phyloP scores from a whole-genome alignment of 2,888 invertebrate genomes.

The Labia minor region DNA sequence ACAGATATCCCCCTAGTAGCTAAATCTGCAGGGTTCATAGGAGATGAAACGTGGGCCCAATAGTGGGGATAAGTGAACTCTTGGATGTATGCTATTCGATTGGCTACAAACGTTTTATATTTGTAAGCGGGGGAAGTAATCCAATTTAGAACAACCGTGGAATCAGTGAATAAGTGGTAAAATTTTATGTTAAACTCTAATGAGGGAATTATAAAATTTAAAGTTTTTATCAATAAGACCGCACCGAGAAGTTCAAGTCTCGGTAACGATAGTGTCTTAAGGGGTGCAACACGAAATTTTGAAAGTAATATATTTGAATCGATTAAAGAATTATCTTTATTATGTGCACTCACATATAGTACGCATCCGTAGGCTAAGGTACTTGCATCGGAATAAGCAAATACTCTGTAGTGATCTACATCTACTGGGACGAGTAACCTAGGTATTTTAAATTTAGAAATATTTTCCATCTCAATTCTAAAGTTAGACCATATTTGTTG shows the following conservation, averaged over 20 bases:
- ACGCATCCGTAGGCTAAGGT: not conserved
- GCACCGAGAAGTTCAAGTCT: not conserved
- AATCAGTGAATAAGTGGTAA: not conserved
- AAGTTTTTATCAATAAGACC: not conserved
- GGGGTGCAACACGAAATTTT: not conserved
- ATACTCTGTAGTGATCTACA: not conserved
- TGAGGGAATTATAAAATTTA: not conserved
- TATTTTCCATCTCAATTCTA: too few relatives aligned
- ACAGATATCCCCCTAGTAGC: not conserved
- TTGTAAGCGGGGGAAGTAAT: not conserved
- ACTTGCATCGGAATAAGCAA: not conserved
- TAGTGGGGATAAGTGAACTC: not conserved
- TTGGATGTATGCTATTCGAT: not conserved
- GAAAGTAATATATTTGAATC: not conserved
- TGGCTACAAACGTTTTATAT: not conserved
- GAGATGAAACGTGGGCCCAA: not conserved
- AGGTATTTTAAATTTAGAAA: too few relatives aligned
- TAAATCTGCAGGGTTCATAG: not conserved
- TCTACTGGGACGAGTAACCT: not conserved
- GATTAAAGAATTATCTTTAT: not conserved
- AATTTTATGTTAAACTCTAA: not conserved
- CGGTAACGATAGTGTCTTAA: not conserved
- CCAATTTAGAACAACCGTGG: not conserved
- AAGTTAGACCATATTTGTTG: not conserved
- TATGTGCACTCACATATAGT: not conserved